phyloP scores from a whole-genome alignment of 2,888 invertebrate genomes.

The Bellardia pandia region DNA sequence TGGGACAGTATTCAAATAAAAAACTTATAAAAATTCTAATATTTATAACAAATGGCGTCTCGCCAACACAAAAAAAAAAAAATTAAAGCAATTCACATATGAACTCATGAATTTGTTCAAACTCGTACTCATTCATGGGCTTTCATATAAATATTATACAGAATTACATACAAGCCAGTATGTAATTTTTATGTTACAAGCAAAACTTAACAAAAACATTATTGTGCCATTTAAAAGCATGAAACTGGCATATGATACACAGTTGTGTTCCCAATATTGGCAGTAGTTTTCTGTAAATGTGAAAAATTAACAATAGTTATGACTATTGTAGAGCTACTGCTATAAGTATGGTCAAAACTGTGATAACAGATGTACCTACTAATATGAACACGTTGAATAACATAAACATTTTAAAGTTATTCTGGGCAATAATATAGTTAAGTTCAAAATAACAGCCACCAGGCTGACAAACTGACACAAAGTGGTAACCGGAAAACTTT shows the following conservation, averaged over 20 bases:
- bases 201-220: conserved; percentile 32
- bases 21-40: conserved; percentile 50
- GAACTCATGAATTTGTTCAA: conserved; percentile 46
- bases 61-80: conserved; percentile 54
- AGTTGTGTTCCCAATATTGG: background rate
- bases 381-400: background rate
- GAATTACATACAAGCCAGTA: background rate
- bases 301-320: background rate
- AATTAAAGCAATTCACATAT: conserved; percentile 38
- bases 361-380: background rate
- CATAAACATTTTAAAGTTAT: conserved; percentile 23
- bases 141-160: background rate
- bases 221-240: conserved; percentile 18
- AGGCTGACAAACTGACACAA: conserved; percentile 14
- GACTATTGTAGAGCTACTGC: background rate
- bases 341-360: background rate
- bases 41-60: conserved; percentile 71
- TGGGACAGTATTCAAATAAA: conserved; percentile 21
- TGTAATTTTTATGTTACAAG: conserved; percentile 33
- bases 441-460: conserved; percentile 6
- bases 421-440: conserved; percentile 9
- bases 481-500: conserved; percentile 26
- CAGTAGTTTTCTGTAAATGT: background rate
- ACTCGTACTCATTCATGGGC: background rate
- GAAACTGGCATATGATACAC: background rate